Evolutionary conservation across 2,888 invertebrate genomes (phyloP).

Genomic region (Rhorus exstirpatorius): DNA sequence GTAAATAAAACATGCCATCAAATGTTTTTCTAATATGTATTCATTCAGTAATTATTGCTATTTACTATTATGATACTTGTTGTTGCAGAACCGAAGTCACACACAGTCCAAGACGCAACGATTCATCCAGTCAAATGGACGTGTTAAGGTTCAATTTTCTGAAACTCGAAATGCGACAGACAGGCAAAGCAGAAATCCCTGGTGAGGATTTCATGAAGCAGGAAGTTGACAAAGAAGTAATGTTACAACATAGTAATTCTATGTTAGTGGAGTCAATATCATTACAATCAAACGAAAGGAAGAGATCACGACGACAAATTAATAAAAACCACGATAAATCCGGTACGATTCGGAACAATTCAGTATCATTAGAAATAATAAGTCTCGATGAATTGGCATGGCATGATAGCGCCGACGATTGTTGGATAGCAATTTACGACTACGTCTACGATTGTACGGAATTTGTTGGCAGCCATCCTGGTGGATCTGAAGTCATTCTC

Average conservation of each 20-base stretch:
- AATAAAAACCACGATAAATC: constrained; percentile 24
- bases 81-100: too few relatives aligned
- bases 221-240: not conserved
- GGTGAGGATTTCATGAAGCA: not conserved
- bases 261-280: constrained; percentile 12
- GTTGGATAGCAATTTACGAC: constrained; percentile 96
- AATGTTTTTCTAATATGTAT: too few relatives aligned
- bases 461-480: constrained; percentile 93
- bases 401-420: constrained; percentile 91
- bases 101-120: not conserved
- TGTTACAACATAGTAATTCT: constrained; percentile 3
- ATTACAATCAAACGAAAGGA: constrained; percentile 26
- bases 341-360: constrained; percentile 35
- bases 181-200: not conserved
- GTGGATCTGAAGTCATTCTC: constrained; percentile 93
- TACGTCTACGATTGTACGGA: constrained; percentile 93
- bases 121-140: not conserved
- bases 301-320: constrained; percentile 21
- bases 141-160: not conserved
- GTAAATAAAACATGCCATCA: too few relatives aligned
- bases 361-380: constrained; percentile 84
- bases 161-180: not conserved
- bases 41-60: too few relatives aligned
- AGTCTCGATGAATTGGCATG: constrained; percentile 92
- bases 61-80: too few relatives aligned